These are phyloP conservation scores for Eurystomus gularis DNA, from an alignment of 2,113 vertebrate species.

Conservation along the genomic window DNA sequence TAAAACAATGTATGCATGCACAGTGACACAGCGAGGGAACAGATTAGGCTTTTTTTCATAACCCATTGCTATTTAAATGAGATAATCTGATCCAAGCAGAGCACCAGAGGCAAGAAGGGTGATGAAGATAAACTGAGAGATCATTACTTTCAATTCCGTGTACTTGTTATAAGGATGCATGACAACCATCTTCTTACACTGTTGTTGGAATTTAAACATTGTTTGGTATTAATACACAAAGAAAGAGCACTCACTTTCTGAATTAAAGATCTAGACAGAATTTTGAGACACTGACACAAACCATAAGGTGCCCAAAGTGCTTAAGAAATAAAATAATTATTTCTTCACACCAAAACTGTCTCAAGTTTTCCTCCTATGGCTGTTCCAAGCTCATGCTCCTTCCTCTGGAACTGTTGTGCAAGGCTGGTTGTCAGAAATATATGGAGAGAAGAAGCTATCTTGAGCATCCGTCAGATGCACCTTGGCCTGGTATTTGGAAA, in stretches of 20 bases:
- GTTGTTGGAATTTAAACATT: not conserved
- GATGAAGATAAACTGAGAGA: slow-evolving; percentile 37
- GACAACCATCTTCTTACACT: not conserved
- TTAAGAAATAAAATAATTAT: not conserved
- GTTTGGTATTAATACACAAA: not conserved
- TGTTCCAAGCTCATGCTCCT: not conserved
- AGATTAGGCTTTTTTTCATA: slow-evolving; percentile 25
- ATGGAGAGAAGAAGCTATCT: no score
- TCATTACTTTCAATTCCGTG: slow-evolving; percentile 31
- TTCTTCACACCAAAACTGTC: not conserved
- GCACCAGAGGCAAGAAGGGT: slow-evolving; percentile 28
- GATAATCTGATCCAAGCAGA: slow-evolving; percentile 55
- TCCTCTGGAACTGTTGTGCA: no score
- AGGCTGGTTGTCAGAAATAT: no score
- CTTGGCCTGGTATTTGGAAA: no score
- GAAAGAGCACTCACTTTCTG: not conserved
- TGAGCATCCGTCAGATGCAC: no score
- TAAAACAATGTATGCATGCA: slow-evolving; percentile 26
- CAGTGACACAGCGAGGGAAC: slow-evolving; percentile 29
- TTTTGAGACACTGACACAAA: not conserved
- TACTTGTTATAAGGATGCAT: slow-evolving; percentile 8
- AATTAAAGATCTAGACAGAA: not conserved
- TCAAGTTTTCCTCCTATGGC: not conserved
- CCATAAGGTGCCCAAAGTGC: not conserved
- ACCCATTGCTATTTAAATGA: slow-evolving; percentile 60